Conservation (phyloP, 2,113 vertebrate species). For the Pygoscelis antarcticus region DNA sequence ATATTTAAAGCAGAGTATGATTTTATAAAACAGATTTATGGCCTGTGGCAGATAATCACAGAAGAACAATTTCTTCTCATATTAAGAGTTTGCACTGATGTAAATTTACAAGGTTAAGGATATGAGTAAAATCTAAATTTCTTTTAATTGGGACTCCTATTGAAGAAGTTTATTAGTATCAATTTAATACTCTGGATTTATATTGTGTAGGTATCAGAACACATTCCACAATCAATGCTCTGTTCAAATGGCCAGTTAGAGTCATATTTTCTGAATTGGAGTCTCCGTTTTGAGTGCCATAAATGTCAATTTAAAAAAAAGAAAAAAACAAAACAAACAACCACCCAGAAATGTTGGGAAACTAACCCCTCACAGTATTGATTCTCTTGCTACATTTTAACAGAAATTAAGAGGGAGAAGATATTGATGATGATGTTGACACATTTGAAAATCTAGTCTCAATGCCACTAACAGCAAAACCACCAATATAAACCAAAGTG, state of each 20-base stretch:
- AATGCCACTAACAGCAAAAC: not conserved
- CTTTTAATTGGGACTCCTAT: not conserved
- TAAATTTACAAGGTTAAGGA: not conserved
- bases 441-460: not conserved
- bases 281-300: not conserved
- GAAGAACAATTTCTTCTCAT: not conserved
- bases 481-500: not conserved
- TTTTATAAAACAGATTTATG: not conserved
- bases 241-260: not conserved
- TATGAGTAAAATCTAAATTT: not conserved
- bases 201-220: not conserved
- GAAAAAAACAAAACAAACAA: too few relatives aligned
- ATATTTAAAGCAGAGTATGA: not conserved
- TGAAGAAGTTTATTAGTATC: not conserved
- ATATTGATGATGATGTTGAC: not conserved
- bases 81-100: not conserved
- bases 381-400: not conserved
- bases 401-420: not conserved
- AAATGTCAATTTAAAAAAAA: not conserved
- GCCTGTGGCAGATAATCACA: not conserved
- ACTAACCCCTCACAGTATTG: not conserved
- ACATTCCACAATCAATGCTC: not conserved
- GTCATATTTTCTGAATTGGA: not conserved
- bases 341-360: not conserved
- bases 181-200: not conserved